Evolutionary conservation across 2,113 vertebrate genomes (phyloP).

Genomic region (Lasiurus cinereus): DNA sequence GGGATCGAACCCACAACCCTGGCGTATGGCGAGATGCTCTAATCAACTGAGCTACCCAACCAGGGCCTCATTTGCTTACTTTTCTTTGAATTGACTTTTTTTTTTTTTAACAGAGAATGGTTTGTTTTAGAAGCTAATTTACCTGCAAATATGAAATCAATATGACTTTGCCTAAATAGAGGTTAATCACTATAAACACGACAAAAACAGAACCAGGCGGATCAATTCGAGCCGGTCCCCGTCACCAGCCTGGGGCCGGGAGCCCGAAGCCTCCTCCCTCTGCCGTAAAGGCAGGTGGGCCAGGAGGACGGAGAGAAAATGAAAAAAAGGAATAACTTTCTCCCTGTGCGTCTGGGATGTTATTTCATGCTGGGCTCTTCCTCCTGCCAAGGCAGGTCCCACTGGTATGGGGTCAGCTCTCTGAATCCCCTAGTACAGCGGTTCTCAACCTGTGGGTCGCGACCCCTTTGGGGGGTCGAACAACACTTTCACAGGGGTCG

Average conservation of each 20-base stretch:
- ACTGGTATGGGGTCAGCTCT: not conserved
- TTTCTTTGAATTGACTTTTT: slow-evolving; percentile 31
- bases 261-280: not conserved
- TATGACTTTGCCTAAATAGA: slow-evolving; percentile 20
- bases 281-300: not conserved
- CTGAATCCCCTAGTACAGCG: not conserved
- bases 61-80: not conserved
- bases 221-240: not conserved
- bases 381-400: not conserved
- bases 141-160: slow-evolving; percentile 57
- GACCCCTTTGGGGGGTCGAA: too few species aligned
- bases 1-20: not conserved
- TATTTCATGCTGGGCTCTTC: not conserved
- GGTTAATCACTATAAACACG: not conserved
- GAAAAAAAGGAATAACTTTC: not conserved
- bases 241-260: not conserved
- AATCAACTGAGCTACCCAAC: not conserved
- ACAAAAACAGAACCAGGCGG: not conserved
- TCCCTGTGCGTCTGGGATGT: not conserved
- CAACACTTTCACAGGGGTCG: too few species aligned
- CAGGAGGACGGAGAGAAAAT: not conserved
- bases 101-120: not conserved
- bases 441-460: too few species aligned
- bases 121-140: slow-evolving; percentile 54
- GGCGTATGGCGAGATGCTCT: not conserved